Percentiles rank a stretch among this genome's conserved stretches.
Conservation (phyloP, 2,797 vertebrate genomes). For the Pseudomugil tenellus region DNA sequence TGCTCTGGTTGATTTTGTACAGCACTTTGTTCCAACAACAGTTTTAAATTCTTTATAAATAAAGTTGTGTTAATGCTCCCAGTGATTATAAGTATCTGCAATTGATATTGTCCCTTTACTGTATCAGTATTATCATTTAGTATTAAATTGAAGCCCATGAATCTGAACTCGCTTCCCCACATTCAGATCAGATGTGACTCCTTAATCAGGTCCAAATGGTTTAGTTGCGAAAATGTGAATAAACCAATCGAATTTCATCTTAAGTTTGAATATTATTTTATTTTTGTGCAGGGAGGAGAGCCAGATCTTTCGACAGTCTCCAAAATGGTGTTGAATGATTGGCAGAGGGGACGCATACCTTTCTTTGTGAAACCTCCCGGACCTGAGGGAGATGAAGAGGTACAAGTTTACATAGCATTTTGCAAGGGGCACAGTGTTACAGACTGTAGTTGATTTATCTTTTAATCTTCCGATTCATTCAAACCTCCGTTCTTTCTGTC, state of each 20-base stretch:
- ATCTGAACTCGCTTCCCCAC: not conserved
- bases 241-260: not conserved
- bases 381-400: constrained; percentile 82
- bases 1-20: no score
- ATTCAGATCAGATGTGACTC: not conserved
- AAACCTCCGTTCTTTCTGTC: constrained; percentile 9
- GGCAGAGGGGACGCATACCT: constrained; percentile 97
- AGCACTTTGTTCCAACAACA: no score
- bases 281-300: constrained; percentile 89
- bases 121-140: not conserved
- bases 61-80: no score
- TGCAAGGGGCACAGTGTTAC: not conserved
- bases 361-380: constrained; percentile 96
- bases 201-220: not conserved
- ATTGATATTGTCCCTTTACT: no score
- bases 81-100: no score
- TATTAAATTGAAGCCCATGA: not conserved
- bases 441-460: not conserved
- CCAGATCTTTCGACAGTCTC: constrained; percentile 93
- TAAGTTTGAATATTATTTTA: constrained; percentile 6
- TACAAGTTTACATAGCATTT: constrained; percentile 55
- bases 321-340: constrained; percentile 99
- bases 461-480: not conserved
- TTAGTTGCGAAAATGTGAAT: not conserved
- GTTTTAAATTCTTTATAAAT: no score